These are phyloP conservation scores for Sarotherodon lohbergeri DNA, from an alignment of 2,113 vertebrate genomes.

Conservation along the genomic window DNA sequence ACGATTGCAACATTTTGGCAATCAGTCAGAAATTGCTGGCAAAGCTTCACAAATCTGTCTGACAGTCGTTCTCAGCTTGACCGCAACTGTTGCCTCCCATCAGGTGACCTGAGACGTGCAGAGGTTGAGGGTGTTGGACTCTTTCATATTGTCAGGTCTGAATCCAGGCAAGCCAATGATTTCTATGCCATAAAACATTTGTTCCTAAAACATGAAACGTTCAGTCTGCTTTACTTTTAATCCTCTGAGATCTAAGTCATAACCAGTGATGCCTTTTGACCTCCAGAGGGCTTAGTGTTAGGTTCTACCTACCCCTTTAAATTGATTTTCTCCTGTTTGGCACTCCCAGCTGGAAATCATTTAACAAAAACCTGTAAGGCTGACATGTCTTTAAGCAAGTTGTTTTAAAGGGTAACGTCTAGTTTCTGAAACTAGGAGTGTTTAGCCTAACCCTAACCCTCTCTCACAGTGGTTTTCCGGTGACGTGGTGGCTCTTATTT, in stretches of 20 bases:
- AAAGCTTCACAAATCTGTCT: not conserved
- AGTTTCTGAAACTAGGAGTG: not conserved
- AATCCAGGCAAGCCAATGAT: not conserved
- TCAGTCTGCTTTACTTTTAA: not conserved
- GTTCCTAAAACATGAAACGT: not conserved
- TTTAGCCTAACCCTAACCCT: not conserved
- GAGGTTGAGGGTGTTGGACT: not conserved
- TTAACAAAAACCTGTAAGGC: not conserved
- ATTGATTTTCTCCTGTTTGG: not conserved
- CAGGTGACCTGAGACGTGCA: not conserved
- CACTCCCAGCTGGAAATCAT: not conserved
- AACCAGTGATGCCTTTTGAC: not conserved
- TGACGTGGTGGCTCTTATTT: not conserved
- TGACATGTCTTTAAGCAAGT: not conserved
- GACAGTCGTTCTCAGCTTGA: not conserved
- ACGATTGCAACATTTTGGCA: not conserved
- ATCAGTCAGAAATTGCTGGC: not conserved
- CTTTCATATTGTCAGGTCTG: accelerated
- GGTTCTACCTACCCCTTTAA: not conserved
- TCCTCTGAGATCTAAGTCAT: not conserved
- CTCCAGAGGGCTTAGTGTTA: not conserved
- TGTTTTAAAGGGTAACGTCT: not conserved
- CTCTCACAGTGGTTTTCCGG: accelerated
- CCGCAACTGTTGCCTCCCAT: too few relatives aligned
- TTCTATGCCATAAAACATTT: not conserved